Evolutionary conservation across 2,797 vertebrate genomes (phyloP), one percentile per base, ranked within the genome.

Genomic region (Takifugu rubripes): DNA sequence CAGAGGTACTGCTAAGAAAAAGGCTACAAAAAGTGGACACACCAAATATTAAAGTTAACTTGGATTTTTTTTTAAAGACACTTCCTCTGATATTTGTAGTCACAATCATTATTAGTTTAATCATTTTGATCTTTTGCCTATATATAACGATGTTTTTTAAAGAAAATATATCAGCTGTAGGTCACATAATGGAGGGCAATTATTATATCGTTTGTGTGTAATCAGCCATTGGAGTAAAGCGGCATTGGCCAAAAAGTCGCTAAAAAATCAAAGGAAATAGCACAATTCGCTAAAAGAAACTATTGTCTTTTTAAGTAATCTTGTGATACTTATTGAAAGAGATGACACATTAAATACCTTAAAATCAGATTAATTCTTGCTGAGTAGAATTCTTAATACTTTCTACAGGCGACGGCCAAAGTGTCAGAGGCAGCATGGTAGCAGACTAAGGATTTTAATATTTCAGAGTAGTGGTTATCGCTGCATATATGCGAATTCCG

Each of bases 341-440:
- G 16, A 7, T 0, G 0, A 12, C 17, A 25, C 4, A 58, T 54
- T 55, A 61, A 54, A 74, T 84, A 87, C 84, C 82, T 86, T 65
- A 1, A n/a, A 42, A 11, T 59, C 15, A 66, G 49, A 58, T 14
- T 14, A 52, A 25, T 3, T 66, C 43, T 43, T 56, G 47, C n/a
- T 54, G 49, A 63, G 10, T 24, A 25, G 21, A 52, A 21, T 48
- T 60, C 27, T 52, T 10, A 63, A 48, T 15, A 51, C 11, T 14
- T 7, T 7, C 40, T 25, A 21, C 8, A 45, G 14, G 10, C 15
- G 24, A 42, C 53, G 53, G 66, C 45, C 47, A 61, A 70, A 70
- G 70, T 70, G 10, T 60, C 44, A 49, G 25, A 56, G 56, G 71
- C 54, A 42, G 36, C 11, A 3, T 46, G 1, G 2, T 49, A 1